Evolutionary conservation across 1,140 invertebrate genomes (phyloP), one percentile per base, ranked within the genome.

Genomic region (Macrostomum lignano): DNA sequence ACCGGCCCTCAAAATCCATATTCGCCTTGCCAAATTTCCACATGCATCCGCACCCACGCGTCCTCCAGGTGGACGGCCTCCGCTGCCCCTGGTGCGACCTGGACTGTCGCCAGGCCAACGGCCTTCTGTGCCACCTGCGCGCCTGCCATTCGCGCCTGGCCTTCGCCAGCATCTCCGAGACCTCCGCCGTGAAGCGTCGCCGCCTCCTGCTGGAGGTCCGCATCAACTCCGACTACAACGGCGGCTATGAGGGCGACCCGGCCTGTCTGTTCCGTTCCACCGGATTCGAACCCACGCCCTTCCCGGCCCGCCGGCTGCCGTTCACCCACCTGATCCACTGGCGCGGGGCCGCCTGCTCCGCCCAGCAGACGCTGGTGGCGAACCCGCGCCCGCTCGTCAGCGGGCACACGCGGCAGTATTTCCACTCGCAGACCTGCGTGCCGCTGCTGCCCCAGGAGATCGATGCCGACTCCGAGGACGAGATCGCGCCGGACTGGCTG

Each of bases 61-160:
- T n/a, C n/a, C n/a, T n/a, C n/a, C n/a, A n/a, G n/a, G n/a, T n/a
- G 23, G 73, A 78, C 44, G 78, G 86, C 58, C 61, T 84, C 9
- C 69, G 73, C 42, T 93, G 82, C 53, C 79, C 81, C 2, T 91
- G 81, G 81, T 91, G 82, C 49, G 74, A 71, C 1, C 57, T 88
- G 5, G 74, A 86, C 49, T 88, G 79, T 47, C 66, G 71, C 17
- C 66, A 69, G 31, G 58, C 88, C 1, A 84, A 84, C 54, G 72
- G 74, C 0, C 60, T 93, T 22, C 63, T 88, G 7, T 86, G 86
- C 48, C 82, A 91, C 55, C 62, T 91, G 17, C 79, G 84, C 52
- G 58, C 84, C 1, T 82, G 77, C 48, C 82, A 91, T 60, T n/a
- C n/a, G n/a, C n/a, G n/a, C n/a, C n/a, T n/a, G n/a, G n/a, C n/a